Percentiles rank a stretch among this genome's conserved stretches.
Conservation (phyloP, 2,113 vertebrate genomes). For the Rhinoptilus africanus region DNA sequence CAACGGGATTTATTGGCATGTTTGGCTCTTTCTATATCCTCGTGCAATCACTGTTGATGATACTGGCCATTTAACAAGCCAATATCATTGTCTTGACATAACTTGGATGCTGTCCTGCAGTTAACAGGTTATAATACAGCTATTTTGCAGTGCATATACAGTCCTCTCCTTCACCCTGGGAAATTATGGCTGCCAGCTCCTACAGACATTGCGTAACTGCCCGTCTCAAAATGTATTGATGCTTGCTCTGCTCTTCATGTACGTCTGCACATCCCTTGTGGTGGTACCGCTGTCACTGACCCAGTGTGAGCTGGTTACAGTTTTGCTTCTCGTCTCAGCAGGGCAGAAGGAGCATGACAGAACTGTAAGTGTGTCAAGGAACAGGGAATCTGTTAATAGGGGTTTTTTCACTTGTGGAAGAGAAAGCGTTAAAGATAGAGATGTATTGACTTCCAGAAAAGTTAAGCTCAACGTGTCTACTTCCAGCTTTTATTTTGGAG, state of each 20-base stretch:
- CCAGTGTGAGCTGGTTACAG: background rate
- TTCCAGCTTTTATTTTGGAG: background rate
- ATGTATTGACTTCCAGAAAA: background rate
- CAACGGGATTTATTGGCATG: background rate
- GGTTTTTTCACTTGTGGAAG: background rate
- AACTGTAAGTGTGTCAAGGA: background rate
- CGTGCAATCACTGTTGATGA: background rate
- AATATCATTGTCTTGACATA: background rate
- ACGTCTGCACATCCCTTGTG: rapidly evolving
- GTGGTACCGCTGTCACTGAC: background rate
- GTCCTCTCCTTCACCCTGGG: background rate
- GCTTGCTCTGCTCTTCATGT: background rate
- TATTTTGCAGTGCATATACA: background rate
- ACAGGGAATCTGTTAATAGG: background rate
- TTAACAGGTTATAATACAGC: background rate
- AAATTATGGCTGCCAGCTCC: background rate
- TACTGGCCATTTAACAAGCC: background rate
- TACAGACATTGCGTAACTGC: background rate
- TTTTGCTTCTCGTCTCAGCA: background rate
- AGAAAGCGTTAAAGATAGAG: background rate
- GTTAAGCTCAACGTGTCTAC: background rate
- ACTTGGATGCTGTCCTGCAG: background rate
- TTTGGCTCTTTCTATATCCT: background rate
- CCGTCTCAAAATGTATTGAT: background rate
- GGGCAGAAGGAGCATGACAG: background rate